phyloP scores from a whole-genome alignment of 2,797 vertebrate genomes.

The Mormyrus proboscirostris region DNA sequence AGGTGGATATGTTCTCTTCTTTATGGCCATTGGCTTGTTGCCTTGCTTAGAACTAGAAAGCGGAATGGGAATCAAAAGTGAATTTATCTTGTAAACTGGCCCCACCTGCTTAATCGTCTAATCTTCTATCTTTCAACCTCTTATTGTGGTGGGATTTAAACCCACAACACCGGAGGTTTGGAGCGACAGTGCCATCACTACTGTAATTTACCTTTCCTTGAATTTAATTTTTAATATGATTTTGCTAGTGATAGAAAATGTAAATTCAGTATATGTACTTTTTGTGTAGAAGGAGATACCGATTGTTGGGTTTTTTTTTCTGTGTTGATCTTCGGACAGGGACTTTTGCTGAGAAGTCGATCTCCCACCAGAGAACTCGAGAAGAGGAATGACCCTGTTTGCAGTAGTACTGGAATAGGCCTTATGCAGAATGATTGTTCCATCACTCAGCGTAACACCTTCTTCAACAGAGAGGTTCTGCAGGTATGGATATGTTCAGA shows the following conservation, averaged over 20 bases:
- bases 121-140: neutral
- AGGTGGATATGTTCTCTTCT: neutral
- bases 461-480: conserved; percentile 59
- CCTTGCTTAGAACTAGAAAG: neutral
- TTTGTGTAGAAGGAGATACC: neutral
- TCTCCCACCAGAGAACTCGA: conserved; percentile 37
- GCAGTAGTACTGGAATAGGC: conserved; percentile 30
- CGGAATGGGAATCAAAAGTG: neutral
- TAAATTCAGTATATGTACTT: neutral
- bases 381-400: conserved; percentile 37
- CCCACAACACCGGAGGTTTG: neutral
- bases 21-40: neutral
- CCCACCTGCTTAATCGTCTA: neutral
- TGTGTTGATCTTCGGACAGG: neutral
- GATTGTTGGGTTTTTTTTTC: neutral
- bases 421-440: conserved; percentile 38
- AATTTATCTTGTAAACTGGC: neutral
- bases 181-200: neutral
- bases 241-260: neutral
- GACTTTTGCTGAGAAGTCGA: neutral
- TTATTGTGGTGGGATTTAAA: neutral
- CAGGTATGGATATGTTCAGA: conserved; percentile 49
- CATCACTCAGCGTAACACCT: conserved; percentile 52
- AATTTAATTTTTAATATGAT: neutral
- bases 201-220: neutral